A percentile compares a stretch with the other conserved stretches of the same genome.
Conservation (phyloP, 2,113 vertebrate genomes). For the Corythornis madagascariensis region DNA sequence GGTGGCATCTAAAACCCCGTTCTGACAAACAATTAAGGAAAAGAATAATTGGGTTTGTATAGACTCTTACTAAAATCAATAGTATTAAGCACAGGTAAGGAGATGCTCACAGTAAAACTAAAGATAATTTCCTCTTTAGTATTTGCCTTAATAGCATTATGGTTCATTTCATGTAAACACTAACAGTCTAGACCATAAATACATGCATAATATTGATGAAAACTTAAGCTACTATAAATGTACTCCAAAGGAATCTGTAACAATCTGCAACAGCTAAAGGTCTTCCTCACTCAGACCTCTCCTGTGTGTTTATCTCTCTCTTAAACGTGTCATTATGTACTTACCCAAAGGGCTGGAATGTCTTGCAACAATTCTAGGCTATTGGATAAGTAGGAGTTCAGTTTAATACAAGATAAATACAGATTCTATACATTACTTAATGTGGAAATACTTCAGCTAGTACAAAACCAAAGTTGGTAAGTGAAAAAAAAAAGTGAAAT, state of each 20-base stretch:
- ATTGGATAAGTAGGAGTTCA: neutral
- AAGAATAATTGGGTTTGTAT: neutral
- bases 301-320: slow-evolving; percentile 2
- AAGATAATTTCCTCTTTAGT: neutral
- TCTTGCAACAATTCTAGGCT: neutral
- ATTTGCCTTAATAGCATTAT: slow-evolving; percentile 3
- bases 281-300: neutral
- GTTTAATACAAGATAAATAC: neutral
- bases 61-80: neutral
- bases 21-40: neutral
- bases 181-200: neutral
- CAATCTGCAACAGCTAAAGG: slow-evolving; percentile 1
- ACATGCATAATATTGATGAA: slow-evolving; percentile 39
- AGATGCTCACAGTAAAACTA: neutral
- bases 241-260: neutral
- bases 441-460: neutral
- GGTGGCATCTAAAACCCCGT: neutral
- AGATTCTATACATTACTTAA: neutral
- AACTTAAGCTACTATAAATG: neutral
- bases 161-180: slow-evolving; percentile 20
- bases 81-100: slow-evolving; percentile 21
- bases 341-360: slow-evolving; percentile 12
- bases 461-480: neutral
- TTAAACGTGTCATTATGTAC: slow-evolving; percentile 26
- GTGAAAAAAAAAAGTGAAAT: neutral